Evolutionary conservation across 1,140 invertebrate species (phyloP).

Genomic region (Temnothorax longispinosus): DNA sequence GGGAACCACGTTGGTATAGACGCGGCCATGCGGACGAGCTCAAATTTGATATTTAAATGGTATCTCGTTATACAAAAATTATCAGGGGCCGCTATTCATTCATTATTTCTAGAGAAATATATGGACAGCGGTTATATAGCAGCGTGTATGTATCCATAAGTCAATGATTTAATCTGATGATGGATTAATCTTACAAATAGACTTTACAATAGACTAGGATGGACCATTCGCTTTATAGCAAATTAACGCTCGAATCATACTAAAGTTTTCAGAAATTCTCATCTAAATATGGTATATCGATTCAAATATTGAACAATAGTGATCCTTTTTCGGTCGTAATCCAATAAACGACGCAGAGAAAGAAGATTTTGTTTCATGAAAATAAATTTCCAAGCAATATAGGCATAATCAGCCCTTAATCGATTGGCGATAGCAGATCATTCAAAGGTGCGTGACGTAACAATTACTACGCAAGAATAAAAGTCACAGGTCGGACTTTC

Average conservation of each 20-base stretch:
- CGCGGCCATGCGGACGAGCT: neutral
- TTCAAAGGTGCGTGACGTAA: conserved; percentile 5
- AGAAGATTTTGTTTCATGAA: neutral
- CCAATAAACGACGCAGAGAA: neutral
- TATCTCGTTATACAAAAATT: conserved; percentile 62
- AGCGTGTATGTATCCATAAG: neutral
- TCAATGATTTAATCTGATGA: conserved; percentile 20
- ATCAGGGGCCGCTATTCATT: conserved; percentile 14
- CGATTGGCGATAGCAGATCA: neutral
- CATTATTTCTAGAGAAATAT: conserved; percentile 12
- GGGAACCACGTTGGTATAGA: conserved; percentile 25
- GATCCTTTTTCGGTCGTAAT: neutral
- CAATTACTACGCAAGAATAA: conserved; percentile 6
- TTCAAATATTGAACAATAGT: neutral
- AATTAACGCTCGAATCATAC: conserved; percentile 13
- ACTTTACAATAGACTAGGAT: neutral
- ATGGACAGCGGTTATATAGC: neutral
- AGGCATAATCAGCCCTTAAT: neutral
- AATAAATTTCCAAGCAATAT: neutral
- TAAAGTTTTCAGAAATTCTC: neutral
- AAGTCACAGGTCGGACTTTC: conserved; percentile 13
- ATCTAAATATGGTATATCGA: neutral
- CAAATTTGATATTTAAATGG: conserved; percentile 67
- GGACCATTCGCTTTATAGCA: neutral
- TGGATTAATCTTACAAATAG: neutral